Evolutionary conservation across 2,888 invertebrate genomes (phyloP).

Genomic region (Andrena bicolor): DNA sequence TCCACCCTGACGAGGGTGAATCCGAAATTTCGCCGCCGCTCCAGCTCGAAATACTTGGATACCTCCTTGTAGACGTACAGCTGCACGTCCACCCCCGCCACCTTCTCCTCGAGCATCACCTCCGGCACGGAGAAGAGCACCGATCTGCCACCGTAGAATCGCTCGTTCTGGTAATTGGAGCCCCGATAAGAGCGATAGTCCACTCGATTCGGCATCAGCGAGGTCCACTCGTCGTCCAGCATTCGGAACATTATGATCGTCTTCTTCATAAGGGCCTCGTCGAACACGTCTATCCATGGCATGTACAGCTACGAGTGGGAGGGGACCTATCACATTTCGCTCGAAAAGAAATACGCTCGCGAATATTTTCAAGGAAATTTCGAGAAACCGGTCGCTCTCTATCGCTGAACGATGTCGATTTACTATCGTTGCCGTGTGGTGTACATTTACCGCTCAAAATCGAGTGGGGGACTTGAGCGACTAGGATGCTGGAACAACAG

Average conservation of each 20-base stretch:
- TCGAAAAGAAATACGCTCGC: no score
- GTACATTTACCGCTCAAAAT: no score
- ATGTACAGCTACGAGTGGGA: constrained; percentile 72
- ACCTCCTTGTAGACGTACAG: constrained; percentile 73
- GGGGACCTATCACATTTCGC: no score
- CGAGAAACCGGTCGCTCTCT: no score
- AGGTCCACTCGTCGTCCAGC: constrained; percentile 79
- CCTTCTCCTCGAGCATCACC: constrained; percentile 54
- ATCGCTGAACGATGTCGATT: no score
- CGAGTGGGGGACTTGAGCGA: no score
- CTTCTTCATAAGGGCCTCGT: constrained; percentile 75
- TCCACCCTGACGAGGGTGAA: constrained; percentile 70
- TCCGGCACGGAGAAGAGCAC: constrained; percentile 76
- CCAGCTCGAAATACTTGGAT: constrained; percentile 75
- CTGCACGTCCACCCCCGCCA: constrained; percentile 70
- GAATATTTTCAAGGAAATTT: no score
- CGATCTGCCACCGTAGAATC: constrained; percentile 80
- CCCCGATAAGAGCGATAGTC: constrained; percentile 76
- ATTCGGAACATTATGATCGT: constrained; percentile 78
- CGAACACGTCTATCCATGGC: constrained; percentile 73
- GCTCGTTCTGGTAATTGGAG: constrained; percentile 73
- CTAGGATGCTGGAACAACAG: no score
- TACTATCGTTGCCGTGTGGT: no score
- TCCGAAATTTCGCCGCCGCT: constrained; percentile 70
- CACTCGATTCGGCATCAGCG: constrained; percentile 73